Conservation (phyloP, 2,113 vertebrate species). For the Hemichromis elongatus region DNA sequence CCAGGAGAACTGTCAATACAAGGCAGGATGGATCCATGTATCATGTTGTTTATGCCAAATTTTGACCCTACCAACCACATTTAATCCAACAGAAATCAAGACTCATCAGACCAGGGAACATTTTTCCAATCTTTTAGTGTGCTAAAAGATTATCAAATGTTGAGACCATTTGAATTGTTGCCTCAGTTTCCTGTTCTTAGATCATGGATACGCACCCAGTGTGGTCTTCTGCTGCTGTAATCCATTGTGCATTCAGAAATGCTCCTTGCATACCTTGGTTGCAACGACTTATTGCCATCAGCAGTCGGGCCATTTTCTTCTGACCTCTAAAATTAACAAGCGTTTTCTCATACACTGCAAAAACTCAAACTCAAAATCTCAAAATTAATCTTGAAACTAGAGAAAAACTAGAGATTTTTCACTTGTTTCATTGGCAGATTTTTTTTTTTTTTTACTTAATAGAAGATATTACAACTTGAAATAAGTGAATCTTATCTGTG, state of each 20-base stretch:
- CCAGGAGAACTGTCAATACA: background rate
- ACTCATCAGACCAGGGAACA: background rate
- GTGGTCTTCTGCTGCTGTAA: background rate
- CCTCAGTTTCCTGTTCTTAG: background rate
- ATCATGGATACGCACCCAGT: background rate
- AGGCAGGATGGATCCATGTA: background rate
- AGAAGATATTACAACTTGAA: too few species aligned
- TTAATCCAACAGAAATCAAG: background rate
- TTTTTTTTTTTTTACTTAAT: too few species aligned
- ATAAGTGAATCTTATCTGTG: too few species aligned
- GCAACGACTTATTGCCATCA: background rate
- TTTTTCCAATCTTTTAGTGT: background rate
- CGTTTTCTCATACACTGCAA: too few species aligned
- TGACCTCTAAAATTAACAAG: background rate
- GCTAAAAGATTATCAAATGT: too few species aligned
- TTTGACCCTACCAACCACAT: background rate
- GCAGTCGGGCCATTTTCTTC: background rate
- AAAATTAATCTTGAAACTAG: too few species aligned
- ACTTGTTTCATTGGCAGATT: too few species aligned
- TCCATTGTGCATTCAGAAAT: background rate
- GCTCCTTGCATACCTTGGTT: background rate
- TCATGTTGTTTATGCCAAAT: background rate
- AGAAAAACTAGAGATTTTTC: too few species aligned
- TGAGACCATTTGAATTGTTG: background rate
- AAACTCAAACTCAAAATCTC: too few species aligned